Evolutionary conservation across 2,113 vertebrate species (phyloP).

Genomic region (Herpailurus yagouaroundi): DNA sequence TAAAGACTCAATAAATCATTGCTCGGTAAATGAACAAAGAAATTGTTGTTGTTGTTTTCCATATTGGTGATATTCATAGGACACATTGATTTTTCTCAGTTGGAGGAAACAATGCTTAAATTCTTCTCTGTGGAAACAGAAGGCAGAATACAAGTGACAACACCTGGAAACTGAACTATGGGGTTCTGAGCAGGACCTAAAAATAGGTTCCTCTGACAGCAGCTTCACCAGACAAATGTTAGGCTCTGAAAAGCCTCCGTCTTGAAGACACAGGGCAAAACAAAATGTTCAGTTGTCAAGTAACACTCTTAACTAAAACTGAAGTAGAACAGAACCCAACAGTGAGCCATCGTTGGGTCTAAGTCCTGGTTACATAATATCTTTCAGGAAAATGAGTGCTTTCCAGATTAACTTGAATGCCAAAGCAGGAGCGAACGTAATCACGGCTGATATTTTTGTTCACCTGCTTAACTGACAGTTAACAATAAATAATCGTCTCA

Average conservation of each 20-base stretch:
- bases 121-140: conserved; percentile 51
- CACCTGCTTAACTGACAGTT: conserved; percentile 76
- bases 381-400: conserved; percentile 70
- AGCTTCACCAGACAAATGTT: conserved; percentile 73
- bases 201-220: conserved; percentile 73
- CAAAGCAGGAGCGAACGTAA: conserved; percentile 74
- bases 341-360: conserved; percentile 25
- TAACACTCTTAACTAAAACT: conserved; percentile 50
- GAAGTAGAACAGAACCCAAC: conserved; percentile 68
- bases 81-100: background rate
- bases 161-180: conserved; percentile 28
- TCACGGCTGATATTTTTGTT: conserved; percentile 82
- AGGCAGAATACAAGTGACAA: conserved; percentile 46
- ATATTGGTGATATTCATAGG: background rate
- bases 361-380: conserved; percentile 73
- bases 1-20: background rate
- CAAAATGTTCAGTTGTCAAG: conserved; percentile 76
- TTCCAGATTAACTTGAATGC: conserved; percentile 74
- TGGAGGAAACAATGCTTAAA: conserved; percentile 17
- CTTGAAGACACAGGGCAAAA: conserved; percentile 74
- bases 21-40: background rate
- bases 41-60: background rate
- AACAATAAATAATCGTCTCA: conserved; percentile 69
- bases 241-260: conserved; percentile 62
- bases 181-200: conserved; percentile 71